Evolutionary conservation across 2,797 vertebrate genomes (phyloP), one percentile per base, ranked within the genome.

Genomic region (Chelon auratus): DNA sequence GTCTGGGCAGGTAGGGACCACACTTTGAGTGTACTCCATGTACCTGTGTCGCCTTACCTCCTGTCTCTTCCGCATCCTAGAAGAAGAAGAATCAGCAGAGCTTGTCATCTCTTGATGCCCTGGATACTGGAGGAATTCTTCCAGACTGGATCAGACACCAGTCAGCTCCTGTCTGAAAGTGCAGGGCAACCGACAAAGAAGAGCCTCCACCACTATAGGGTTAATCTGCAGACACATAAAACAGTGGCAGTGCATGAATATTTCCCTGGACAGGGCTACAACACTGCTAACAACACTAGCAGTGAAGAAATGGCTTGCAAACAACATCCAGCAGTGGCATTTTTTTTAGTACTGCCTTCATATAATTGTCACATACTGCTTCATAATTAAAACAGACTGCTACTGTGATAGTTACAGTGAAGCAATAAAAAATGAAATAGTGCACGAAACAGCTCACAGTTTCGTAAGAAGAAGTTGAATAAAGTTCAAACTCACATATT

Each of bases 141-240:
- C 94, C 58, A 96, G 84, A 89, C 94, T 95, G 71, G 95, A 94
- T 79, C 95, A 93, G 2, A 96, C 93, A 1, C 95, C 94, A 0
- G 93, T 95, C 72, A 96, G 91, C 92, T 97, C 96, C 87, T 96
- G 95, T 81, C 91, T 93, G 92, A 97, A 97, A 0, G 95, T 96
- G 85, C 95, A 95, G 64, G 95, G 95, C 60, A 97, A 95, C 3
- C 95, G 91, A 0, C 90, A 90, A 87, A 94, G 94, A 60, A 97
- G 95, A 26, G 93, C 88, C 80, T 98, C 96, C 86, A 97, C 95
- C 62, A 97, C 96, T 0, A 91, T 72, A 0, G 96, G 94, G 85
- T 95, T 96, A 43, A 98, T 98, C 97, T 98, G 77, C 26, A 50
- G 24, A 63, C 2, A 22, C 14, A 75, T 50, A 64, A 33, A 47